Base-by-base conservation (phyloP, 1,140 invertebrate species). In the Apis cerana region DNA sequence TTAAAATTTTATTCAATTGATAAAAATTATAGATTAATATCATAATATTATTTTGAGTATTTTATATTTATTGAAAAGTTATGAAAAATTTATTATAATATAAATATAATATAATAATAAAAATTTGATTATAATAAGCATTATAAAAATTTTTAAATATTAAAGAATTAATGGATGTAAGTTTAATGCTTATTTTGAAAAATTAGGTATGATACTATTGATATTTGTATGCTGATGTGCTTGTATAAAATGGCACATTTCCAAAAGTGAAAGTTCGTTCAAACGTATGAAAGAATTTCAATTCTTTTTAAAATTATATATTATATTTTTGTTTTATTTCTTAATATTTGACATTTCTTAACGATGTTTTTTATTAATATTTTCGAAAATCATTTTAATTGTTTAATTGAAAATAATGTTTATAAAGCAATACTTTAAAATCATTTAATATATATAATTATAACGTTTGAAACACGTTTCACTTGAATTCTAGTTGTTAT, bases 251-350 rank as follows among this genome's bases (percentile, higher is more conserved):
- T 76, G 68, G 19, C 33, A 7, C 21, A 17, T 72, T 71, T 76
- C 61, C 21, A 62, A 72, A 86, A 86, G 77, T 67, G 56, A 81
- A 76, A 85, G 71, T 71, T 68, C 50, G 1, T 86, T 76, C 33
- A 59, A 84, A 21, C 54, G 15, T 80, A n/a, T 19, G 59, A 61
- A 68, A 65, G 9, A 64, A 69, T 61, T 61, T 12, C n/a, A 23
- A 58, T 58, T 33, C 33, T 17, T 7, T 3, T 61, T 33, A 9
- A 54, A 33, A 52, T 43, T 27, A 62, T 62, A 15, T 27, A n/a
- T 43, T 27, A 62, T 62, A 15, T 27, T 27, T 76, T 65, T 65
- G 0, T 23, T n/a, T 13, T 62, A 50, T 75, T 50, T 3, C 27
- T 2, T 27, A 48, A 11, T 21, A 43, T 43, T 43, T 43, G 5